Conservation (phyloP, 1,140 invertebrate species). For the Drosophila teissieri region DNA sequence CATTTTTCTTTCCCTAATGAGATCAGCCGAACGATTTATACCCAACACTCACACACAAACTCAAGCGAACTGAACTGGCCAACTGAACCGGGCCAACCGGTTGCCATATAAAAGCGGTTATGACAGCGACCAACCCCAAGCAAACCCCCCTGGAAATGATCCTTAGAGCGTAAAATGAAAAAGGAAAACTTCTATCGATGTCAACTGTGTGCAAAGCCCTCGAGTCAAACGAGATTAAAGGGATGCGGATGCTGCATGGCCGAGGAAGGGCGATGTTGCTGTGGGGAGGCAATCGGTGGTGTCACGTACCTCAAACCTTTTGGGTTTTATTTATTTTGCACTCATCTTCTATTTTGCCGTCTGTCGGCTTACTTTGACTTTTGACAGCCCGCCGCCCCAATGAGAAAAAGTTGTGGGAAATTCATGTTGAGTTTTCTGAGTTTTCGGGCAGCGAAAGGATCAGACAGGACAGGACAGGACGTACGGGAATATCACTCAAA, state of each 20-base stretch:
- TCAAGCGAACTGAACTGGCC: constrained; percentile 14
- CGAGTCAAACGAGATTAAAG: constrained; percentile 68
- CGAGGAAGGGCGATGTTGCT: constrained; percentile 11
- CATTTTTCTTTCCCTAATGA: constrained; percentile 3
- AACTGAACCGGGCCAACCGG: constrained; percentile 56
- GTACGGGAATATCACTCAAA: constrained; percentile 23
- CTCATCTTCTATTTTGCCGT: constrained; percentile 41
- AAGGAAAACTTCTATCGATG: constrained; percentile 61
- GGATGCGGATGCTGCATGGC: constrained; percentile 55
- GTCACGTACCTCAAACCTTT: constrained; percentile 58
- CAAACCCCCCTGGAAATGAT: constrained; percentile 43
- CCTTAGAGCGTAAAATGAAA: constrained; percentile 35
- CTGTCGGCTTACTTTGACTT: constrained; percentile 77
- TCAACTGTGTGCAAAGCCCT: constrained; percentile 63
- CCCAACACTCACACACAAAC: constrained; percentile 1
- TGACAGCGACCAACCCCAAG: constrained; percentile 7
- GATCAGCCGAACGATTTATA: not conserved
- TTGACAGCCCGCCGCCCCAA: constrained; percentile 53
- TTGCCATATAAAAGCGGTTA: constrained; percentile 41
- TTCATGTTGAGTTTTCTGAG: constrained; percentile 52
- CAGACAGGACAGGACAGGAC: not conserved
- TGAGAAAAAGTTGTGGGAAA: constrained; percentile 63
- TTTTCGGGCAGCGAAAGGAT: constrained; percentile 30
- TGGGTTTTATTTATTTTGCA: constrained; percentile 42
- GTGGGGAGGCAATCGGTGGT: constrained; percentile 22